Evolutionary conservation across 92 coral and sea anemone genomes (phyloP), one percentile per base, ranked within the genome.

Genomic region (Phymanthus crucifer): DNA sequence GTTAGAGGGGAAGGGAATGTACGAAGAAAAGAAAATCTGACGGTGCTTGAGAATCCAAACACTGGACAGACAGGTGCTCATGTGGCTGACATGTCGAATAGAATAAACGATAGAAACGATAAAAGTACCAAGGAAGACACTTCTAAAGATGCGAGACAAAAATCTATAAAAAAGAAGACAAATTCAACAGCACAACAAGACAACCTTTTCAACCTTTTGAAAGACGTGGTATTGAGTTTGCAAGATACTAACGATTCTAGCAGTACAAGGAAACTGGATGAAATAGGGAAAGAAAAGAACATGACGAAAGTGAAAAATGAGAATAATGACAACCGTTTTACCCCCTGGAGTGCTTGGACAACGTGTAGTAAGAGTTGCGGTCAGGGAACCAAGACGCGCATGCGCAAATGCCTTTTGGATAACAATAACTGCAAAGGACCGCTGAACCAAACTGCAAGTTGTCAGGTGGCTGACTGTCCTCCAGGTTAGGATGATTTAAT

Each of bases 271-370:
- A 18, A 24, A 29, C 18, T 35, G 1, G 75, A 71, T 23, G 36
- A 71, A 21, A 7, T 24, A 54, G 27, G n/a, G 8, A 54, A 54
- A 3, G 26, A 21, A 3, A 19, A 0, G 6, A 24, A 24, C 64
- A 21, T 12, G 12, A 54, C 24, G n/a, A 54, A 54, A 54, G 0
- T 21, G 10, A 54, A 54, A 21, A 0, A 1, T 38, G 68, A 19
- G n/a, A 75, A 71, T 27, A 43, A 54, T 6, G 84, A 81, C 34
- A 74, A 82, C 23, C 87, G 77, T 73, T 82, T 85, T 72, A 77
- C 80, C 29, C 79, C 89, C 1, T 91, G 97, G 97, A 83, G 87
- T 10, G 75, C 37, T 24, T 92, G 97, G 97, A 58, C 89, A 19
- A 31, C 6, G 23, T 92, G 97, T 38, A 89, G 86, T 70, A 66